These are phyloP conservation scores for Pimpla rufipes DNA, from an alignment of 2,888 invertebrate genomes.

Conservation along the genomic window DNA sequence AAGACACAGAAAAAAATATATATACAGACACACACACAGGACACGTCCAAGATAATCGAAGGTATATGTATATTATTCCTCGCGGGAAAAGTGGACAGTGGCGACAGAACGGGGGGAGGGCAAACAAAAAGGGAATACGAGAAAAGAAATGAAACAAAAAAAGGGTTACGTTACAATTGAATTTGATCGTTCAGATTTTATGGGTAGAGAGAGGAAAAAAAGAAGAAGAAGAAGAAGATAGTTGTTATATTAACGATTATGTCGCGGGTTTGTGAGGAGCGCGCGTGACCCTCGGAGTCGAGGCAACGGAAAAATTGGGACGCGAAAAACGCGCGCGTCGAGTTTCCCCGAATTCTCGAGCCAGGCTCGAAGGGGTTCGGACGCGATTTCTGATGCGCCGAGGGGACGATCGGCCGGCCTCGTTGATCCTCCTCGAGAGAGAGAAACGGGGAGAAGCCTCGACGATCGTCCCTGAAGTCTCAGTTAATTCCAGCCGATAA, in stretches of 20 bases:
- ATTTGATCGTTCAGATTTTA: constrained; percentile 86
- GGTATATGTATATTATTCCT: constrained; percentile 39
- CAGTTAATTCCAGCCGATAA: constrained; percentile 26
- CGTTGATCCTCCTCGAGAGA: constrained; percentile 2
- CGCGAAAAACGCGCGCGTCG: background rate
- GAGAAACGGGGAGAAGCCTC: background rate
- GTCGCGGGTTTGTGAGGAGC: constrained; percentile 76
- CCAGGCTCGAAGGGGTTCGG: constrained; percentile 11
- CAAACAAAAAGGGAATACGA: constrained; percentile 33
- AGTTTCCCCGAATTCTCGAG: constrained; percentile 7
- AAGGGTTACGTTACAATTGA: constrained; percentile 84
- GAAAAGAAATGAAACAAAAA: constrained; percentile 49
- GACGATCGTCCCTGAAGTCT: constrained; percentile 29
- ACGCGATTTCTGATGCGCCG: constrained; percentile 16
- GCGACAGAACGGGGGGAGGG: too few species aligned
- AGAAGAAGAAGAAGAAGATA: constrained; percentile 61
- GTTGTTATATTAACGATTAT: constrained; percentile 82
- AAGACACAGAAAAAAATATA: too few species aligned
- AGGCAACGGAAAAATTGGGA: constrained; percentile 3
- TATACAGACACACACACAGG: too few species aligned
- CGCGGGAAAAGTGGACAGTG: constrained; percentile 81
- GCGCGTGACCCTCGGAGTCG: constrained; percentile 59
- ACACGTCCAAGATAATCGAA: constrained; percentile 41
- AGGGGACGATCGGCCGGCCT: constrained; percentile 1
- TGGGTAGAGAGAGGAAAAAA: constrained; percentile 80